Evolutionary conservation across 2,888 invertebrate species (phyloP).

Genomic region (Crepidodera aurea): DNA sequence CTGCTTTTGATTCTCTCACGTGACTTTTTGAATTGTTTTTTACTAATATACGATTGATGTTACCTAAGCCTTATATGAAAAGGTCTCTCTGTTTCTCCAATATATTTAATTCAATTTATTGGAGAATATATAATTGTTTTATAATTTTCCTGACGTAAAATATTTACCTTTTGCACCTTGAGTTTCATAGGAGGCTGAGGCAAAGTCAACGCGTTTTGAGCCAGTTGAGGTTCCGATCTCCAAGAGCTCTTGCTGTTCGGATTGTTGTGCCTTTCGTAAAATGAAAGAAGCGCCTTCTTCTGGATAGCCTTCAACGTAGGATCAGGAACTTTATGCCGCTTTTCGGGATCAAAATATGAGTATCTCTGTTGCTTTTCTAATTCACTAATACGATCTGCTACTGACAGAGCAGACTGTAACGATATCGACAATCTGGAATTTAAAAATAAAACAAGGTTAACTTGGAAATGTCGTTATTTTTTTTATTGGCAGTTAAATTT

Average conservation of each 20-base stretch:
- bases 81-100: too few species aligned
- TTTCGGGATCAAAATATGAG: slow-evolving; percentile 76
- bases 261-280: slow-evolving; percentile 73
- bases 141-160: too few species aligned
- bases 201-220: slow-evolving; percentile 50
- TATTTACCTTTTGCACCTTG: slow-evolving; percentile 49
- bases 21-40: too few species aligned
- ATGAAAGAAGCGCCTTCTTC: slow-evolving; percentile 82
- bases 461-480: not conserved
- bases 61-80: too few species aligned
- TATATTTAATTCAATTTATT: too few species aligned
- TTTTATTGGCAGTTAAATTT: not conserved
- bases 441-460: slow-evolving; percentile 25
- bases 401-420: slow-evolving; percentile 65
- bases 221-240: slow-evolving; percentile 69
- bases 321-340: slow-evolving; percentile 75
- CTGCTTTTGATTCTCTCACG: too few species aligned
- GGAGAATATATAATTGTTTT: too few species aligned
- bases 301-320: slow-evolving; percentile 82
- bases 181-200: slow-evolving; percentile 61
- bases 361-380: slow-evolving; percentile 71
- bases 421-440: slow-evolving; percentile 54
- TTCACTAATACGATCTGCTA: slow-evolving; percentile 72
- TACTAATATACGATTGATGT: too few species aligned
- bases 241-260: slow-evolving; percentile 58